Evolutionary conservation across 2,888 invertebrate species (phyloP), one percentile per base, ranked within the genome.

Genomic region (Noctua janthina): DNA sequence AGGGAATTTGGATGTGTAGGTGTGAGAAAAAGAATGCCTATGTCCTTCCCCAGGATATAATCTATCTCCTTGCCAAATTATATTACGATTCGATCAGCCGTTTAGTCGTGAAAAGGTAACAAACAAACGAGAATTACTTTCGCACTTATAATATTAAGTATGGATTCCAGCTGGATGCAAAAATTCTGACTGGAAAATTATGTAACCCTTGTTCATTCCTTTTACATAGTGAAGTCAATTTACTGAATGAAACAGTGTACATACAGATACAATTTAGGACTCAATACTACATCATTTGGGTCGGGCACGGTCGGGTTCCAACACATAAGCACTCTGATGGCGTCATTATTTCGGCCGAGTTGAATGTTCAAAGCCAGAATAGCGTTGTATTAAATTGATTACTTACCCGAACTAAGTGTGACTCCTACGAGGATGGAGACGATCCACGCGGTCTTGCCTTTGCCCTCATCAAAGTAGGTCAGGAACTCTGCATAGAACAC

Each of bases 371-470:
- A 76, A 79, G 67, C 35, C 13, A 54, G 64, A 80, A 73, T 79
- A 67, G 66, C 64, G 74, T 46, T 68, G 81, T 82, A 81, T 80
- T 84, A 83, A 88, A 82, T 81, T 86, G 78, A 89, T 97, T 97
- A 99, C 99, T 97, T 97, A 99, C 99, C 99, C 93, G 99, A 98
- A 91, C 99, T 99, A 86, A 99, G 98, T 8, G 99, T 99, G 86
- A 99, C 98, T 78, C 99, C 99, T 82, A 99, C 99, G 92, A 99
- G 98, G 89, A 99, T 98, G 66, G 99, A 99, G 71, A 98, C 98
- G 91, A 99, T 98, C 99, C 99, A 99, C 43, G 99, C 98, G 17
- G 99, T 99, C 88, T 98, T 98, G 84, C 98, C 98, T 93, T 98
- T 98, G 84, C 99, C 98, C 92, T 98, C 98, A 11, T 98, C 95